Percentiles rank a stretch among this genome's conserved stretches.
Conservation (phyloP, 2,113 vertebrate species). For the Melanocharis versteri region DNA sequence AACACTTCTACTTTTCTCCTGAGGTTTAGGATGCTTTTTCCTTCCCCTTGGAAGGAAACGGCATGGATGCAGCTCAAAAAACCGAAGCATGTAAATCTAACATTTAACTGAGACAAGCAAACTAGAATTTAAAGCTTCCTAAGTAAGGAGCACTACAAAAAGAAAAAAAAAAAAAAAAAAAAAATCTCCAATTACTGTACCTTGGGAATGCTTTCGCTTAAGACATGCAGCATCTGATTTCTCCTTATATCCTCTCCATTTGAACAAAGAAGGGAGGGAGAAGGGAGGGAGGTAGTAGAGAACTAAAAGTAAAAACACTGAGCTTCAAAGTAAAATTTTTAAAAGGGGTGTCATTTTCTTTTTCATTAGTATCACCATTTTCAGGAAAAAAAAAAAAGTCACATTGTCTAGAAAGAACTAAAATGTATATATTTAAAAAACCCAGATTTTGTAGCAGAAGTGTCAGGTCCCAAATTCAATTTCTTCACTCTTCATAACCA, state of each 20-base stretch:
- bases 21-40: neutral
- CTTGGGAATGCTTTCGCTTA: conserved; percentile 96
- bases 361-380: conserved; percentile 10
- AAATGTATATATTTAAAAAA: neutral
- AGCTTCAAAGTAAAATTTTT: conserved; percentile 82
- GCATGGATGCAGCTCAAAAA: neutral
- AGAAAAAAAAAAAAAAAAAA: neutral
- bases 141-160: conserved; percentile 39
- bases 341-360: conserved; percentile 48
- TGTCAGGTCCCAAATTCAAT: neutral
- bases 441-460: neutral
- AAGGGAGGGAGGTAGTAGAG: conserved; percentile 93
- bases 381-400: neutral
- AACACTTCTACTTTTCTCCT: neutral
- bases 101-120: neutral
- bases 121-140: conserved; percentile 51
- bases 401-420: neutral
- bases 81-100: neutral
- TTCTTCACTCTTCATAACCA: neutral
- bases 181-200: conserved; percentile 84
- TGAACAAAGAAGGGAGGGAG: conserved; percentile 98
- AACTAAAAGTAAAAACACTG: conserved; percentile 98
- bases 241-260: conserved; percentile 98
- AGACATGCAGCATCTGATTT: conserved; percentile 90
- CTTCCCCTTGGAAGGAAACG: neutral